Evolutionary conservation across 2,113 vertebrate species (phyloP), one percentile per base, ranked within the genome.

Genomic region (Dipodomys ordii): DNA sequence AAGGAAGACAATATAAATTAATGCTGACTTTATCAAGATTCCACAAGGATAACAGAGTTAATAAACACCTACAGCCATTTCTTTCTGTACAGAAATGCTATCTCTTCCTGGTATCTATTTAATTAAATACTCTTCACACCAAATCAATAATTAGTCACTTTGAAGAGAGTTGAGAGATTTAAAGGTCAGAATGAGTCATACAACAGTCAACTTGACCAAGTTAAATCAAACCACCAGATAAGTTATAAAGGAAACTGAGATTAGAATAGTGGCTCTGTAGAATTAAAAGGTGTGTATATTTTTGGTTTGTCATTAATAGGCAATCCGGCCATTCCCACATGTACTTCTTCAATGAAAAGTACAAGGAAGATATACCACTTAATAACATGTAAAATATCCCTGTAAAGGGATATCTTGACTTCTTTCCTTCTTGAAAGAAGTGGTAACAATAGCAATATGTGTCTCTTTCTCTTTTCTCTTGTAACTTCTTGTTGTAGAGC

Each of bases 121-220:
- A 97, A 97, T 98, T 97, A 98, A 98, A 95, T 76, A 96, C 83
- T 79, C 89, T 57, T 95, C 90, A 96, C 90, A 93, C 78, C 94
- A 96, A 97, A 97, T 97, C 84, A 97, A 92, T 97, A 90, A 96
- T 97, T 95, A 93, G 69, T 93, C 91, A 87, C 44, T 88, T 71
- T 76, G n/a, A 95, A 96, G 87, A 92, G 20, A 94, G 83, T 77
- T 93, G 88, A 97, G 28, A n/a, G 87, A 95, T 96, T 98, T 97
- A 95, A 96, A 97, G 77, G 96, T 92, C 83, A 94, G 77, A 0
- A 6, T 0, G 28, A 97, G n/a, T 91, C 80, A 93, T 91, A 39
- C 84, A 95, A 77, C 16, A 93, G 23, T 96, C 78, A 83, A 64
- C 18, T 96, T 97, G 93, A 82, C 72, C 74, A 72, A 88, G 20